Evolutionary conservation across 2,888 invertebrate species (phyloP), one percentile per base, ranked within the genome.

Genomic region (Tetrapedia diversipes): DNA sequence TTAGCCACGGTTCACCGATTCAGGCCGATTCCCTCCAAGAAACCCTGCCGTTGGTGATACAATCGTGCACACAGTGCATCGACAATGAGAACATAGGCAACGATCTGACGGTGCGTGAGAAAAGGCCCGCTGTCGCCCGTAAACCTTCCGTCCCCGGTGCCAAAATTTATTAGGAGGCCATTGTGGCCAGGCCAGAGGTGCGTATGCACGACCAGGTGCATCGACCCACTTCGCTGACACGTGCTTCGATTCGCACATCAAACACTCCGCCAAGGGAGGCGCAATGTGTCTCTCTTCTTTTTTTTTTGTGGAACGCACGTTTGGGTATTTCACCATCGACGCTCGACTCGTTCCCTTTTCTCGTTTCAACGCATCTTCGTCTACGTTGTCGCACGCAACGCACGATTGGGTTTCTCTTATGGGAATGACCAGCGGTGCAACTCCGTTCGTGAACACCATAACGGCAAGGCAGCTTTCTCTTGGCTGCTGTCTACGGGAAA

Each of bases 191-290:
- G 54, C 54, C 65, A 34, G 80, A 85, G 86, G 81, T 83, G 81
- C 77, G 82, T 63, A 75, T 59, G 70, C 77, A 69, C 77, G 69
- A 81, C 86, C 86, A 87, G 83, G 85, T 85, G 85, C 84, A 87
- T 82, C 78, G 73, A 70, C 72, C 80, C 77, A 75, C 71, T 77
- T 81, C 77, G 64, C 69, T 53, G 89, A 87, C 89, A 88, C 88
- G 88, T 89, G 89, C 85, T 87, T 75, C 67, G 82, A 83, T 89
- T 89, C 89, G 85, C 89, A 89, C 88, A 81, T 87, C 85, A 85
- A 87, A 85, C 82, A 85, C 67, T 71, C 78, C 60, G 54, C 53
- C 34, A 32, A 60, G 49, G 37, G 59, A 11, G 54, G 29, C 2
- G 27, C 10, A n/a, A 7, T 10, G 16, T 14, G 16, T 39, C 6